A percentile compares a stretch with the other conserved stretches of the same genome.
Evolutionary conservation across 2,113 vertebrate species (phyloP).

Genomic region (Burhinus oedicnemus): DNA sequence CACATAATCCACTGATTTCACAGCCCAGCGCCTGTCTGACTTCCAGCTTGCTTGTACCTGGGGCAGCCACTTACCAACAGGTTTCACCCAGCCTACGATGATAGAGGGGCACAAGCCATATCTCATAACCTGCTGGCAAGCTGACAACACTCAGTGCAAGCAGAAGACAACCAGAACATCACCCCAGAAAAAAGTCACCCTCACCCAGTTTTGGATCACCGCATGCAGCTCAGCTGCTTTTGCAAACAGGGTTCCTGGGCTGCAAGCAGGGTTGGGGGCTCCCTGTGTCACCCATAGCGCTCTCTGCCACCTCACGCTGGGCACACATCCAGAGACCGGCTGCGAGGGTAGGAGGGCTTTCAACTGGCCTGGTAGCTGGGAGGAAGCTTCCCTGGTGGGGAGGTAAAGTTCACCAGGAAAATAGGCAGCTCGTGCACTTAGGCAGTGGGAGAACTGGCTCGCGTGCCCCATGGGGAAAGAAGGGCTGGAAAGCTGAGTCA

Average conservation of each 20-base stretch:
- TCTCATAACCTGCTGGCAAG: fast-evolving
- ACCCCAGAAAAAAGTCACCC: neutral
- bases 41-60: neutral
- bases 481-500: conserved; percentile 11
- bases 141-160: fast-evolving
- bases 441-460: conserved; percentile 16
- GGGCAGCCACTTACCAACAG: neutral
- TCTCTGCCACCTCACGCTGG: neutral
- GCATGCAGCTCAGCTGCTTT: neutral
- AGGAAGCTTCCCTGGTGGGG: neutral
- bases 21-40: fast-evolving
- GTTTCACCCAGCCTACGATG: fast-evolving
- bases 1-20: neutral
- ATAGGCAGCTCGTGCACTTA: neutral
- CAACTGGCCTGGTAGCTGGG: neutral
- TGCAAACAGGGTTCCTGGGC: neutral
- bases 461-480: neutral
- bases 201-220: fast-evolving
- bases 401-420: conserved; percentile 44
- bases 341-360: neutral
- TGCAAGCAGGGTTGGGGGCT: fast-evolving
- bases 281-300: neutral
- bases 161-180: neutral
- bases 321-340: neutral
- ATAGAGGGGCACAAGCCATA: neutral